Percentiles rank a stretch among this genome's conserved stretches.
Evolutionary conservation across 2,888 invertebrate species (phyloP).

Genomic region (Hypomecis punctinalis): DNA sequence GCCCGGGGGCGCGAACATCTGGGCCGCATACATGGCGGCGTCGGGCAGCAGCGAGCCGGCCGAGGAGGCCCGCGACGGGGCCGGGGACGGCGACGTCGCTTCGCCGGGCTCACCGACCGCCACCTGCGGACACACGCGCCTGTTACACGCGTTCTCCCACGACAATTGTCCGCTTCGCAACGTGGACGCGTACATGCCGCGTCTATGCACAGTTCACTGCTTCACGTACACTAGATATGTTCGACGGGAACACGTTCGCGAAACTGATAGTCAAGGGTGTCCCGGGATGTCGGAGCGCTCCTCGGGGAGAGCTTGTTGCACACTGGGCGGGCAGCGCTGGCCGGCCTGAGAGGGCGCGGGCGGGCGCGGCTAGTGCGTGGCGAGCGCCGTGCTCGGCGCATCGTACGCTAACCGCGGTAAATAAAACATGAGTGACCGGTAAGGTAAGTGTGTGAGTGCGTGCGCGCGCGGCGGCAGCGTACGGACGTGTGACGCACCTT

Average conservation of each 20-base stretch:
- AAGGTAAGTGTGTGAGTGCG: conserved; percentile 80
- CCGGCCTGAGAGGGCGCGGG: conserved; percentile 86
- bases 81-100: conserved; percentile 87
- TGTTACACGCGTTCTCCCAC: conserved; percentile 87
- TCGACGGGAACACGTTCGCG: conserved; percentile 71
- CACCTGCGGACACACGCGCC: conserved; percentile 87
- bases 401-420: conserved; percentile 85
- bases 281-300: conserved; percentile 56
- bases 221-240: conserved; percentile 75
- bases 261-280: conserved; percentile 58
- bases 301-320: conserved; percentile 80
- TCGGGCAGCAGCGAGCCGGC: conserved; percentile 86
- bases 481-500: conserved; percentile 86
- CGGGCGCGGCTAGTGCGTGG: conserved; percentile 84
- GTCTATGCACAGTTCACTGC: conserved; percentile 80
- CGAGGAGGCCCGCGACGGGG: conserved; percentile 86
- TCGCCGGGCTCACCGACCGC: conserved; percentile 83
- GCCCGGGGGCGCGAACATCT: conserved; percentile 89
- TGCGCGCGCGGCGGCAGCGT: conserved; percentile 84
- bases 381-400: conserved; percentile 85
- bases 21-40: conserved; percentile 88
- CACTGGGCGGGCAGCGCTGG: conserved; percentile 85
- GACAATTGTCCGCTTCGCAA: conserved; percentile 84
- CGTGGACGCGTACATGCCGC: conserved; percentile 86
- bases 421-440: conserved; percentile 84